These are phyloP conservation scores for Hipparchia semele DNA, from an alignment of 2,888 invertebrate genomes.

Conservation along the genomic window DNA sequence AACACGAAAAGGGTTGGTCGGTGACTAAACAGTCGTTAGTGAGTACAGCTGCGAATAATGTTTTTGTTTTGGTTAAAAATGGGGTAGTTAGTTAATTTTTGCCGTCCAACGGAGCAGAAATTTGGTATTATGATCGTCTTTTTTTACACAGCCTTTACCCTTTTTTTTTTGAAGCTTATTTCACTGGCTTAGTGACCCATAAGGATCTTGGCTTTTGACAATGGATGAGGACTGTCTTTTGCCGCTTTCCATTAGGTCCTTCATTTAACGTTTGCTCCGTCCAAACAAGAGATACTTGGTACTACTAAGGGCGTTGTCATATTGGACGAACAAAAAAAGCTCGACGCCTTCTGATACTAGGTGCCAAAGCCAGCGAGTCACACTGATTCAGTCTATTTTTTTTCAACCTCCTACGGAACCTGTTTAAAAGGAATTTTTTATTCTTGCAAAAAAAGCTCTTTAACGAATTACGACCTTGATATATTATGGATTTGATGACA, in stretches of 20 bases:
- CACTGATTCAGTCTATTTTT: background rate
- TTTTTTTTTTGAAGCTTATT: too few relatives aligned
- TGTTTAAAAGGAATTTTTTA: too few relatives aligned
- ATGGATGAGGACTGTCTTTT: too few relatives aligned
- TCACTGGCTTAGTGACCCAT: too few relatives aligned
- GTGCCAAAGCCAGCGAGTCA: too few relatives aligned
- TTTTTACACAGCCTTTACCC: background rate
- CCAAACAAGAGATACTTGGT: too few relatives aligned
- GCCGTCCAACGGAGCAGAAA: slow-evolving; percentile 2
- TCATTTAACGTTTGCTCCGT: too few relatives aligned
- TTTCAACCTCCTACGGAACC: background rate
- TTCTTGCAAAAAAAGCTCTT: background rate
- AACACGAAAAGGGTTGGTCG: slow-evolving; percentile 45
- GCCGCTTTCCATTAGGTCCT: too few relatives aligned
- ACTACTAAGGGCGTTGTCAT: too few relatives aligned
- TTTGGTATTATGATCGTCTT: background rate
- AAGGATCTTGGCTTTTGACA: too few relatives aligned
- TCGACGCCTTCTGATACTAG: too few relatives aligned
- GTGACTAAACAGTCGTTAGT: slow-evolving; percentile 45
- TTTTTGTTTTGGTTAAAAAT: slow-evolving; percentile 33
- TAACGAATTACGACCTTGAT: background rate
- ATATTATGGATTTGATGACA: slow-evolving; percentile 8
- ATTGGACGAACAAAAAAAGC: too few relatives aligned
- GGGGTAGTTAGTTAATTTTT: slow-evolving; percentile 16
- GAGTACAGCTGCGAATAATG: slow-evolving; percentile 42